phyloP scores from a whole-genome alignment of 35 echinoderm and acorn worm species.

The Chiridota heheva region DNA sequence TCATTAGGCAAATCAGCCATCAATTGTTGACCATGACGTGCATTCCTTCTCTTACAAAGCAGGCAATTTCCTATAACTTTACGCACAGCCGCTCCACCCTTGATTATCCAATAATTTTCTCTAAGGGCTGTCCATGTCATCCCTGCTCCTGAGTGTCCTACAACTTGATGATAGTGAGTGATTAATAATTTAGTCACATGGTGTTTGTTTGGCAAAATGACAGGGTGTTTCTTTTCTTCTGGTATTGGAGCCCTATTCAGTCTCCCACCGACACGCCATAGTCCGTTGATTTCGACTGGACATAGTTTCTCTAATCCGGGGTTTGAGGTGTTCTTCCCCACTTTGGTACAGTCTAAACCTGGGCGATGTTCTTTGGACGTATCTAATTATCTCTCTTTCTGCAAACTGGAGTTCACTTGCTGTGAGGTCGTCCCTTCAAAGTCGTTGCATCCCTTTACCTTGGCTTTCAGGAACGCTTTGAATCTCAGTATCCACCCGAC shows the following conservation, averaged over 20 bases:
- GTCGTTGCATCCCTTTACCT: neutral
- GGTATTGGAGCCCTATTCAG: slow-evolving; percentile 14
- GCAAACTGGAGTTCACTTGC: slow-evolving; percentile 16
- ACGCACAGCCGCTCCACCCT: neutral
- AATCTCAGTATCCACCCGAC: neutral
- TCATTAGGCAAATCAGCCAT: slow-evolving; percentile 25
- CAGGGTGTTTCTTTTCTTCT: slow-evolving; percentile 36
- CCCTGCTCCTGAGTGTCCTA: slow-evolving; percentile 16
- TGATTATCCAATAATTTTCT: slow-evolving; percentile 18
- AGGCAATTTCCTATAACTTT: neutral
- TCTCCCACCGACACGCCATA: slow-evolving; percentile 45
- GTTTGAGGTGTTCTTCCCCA: neutral
- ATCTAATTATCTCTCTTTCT: slow-evolving; percentile 14
- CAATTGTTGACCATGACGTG: neutral
- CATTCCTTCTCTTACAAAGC: neutral
- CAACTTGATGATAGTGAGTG: slow-evolving; percentile 15
- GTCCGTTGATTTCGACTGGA: slow-evolving; percentile 12
- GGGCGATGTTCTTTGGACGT: slow-evolving; percentile 4
- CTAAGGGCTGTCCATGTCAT: neutral
- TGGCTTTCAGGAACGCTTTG: neutral
- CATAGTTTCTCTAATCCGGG: slow-evolving; percentile 11
- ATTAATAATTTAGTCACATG: slow-evolving; percentile 36
- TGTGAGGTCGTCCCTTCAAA: neutral
- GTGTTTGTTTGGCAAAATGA: slow-evolving; percentile 34
- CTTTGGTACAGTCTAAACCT: neutral